Conservation (phyloP, 2,888 invertebrate genomes). For the Tenthredo notha region DNA sequence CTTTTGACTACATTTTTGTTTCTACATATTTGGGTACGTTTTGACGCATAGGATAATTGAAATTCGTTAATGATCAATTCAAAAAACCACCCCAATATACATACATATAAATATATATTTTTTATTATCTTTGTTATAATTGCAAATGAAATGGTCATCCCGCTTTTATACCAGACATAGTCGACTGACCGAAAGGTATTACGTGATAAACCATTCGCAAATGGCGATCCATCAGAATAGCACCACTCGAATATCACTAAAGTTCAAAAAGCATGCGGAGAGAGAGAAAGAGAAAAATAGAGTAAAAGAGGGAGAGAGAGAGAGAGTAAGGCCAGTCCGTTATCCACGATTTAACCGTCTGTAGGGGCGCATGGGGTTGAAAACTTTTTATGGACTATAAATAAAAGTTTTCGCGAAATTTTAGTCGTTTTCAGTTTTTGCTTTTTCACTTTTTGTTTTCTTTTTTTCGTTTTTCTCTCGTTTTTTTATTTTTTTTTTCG, state of each 20-base stretch:
- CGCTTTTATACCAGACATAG: not conserved
- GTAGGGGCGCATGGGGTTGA: constrained; percentile 60
- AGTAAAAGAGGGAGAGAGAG: not conserved
- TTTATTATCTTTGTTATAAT: not conserved
- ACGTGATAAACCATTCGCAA: not conserved
- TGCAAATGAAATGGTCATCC: not conserved
- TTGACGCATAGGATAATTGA: no score
- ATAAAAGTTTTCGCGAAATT: constrained; percentile 67
- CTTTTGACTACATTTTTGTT: no score
- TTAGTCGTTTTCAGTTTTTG: constrained; percentile 44
- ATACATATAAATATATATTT: not conserved
- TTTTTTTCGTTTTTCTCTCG: constrained; percentile 55
- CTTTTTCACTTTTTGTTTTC: constrained; percentile 61
- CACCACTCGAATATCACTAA: constrained; percentile 22
- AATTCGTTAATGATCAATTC: no score
- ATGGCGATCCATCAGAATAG: constrained; percentile 16
- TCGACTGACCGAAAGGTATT: not conserved
- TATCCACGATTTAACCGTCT: constrained; percentile 34
- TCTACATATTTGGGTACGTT: no score
- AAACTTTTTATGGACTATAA: constrained; percentile 73
- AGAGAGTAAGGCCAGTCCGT: not conserved
- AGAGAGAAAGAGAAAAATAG: not conserved
- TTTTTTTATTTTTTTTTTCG: constrained; percentile 61
- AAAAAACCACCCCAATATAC: no score
- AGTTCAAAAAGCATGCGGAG: constrained; percentile 22